phyloP scores from a whole-genome alignment of 2,113 vertebrate species.

The Oncorhynchus clarkii region DNA sequence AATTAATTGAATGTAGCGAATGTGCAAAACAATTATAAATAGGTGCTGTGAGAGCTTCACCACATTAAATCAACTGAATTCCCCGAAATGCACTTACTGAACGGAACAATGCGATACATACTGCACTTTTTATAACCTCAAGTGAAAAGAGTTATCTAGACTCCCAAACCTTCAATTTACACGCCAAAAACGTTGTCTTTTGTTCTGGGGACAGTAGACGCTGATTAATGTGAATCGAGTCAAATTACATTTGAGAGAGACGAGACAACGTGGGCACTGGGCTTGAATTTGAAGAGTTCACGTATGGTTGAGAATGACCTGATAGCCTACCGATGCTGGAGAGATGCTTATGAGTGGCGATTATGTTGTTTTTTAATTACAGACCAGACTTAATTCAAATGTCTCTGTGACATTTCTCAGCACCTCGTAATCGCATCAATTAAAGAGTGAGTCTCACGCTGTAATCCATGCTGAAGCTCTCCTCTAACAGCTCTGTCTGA shows the following conservation, averaged over 20 bases:
- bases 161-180: constrained; percentile 4
- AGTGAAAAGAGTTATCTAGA: not conserved
- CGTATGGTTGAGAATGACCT: constrained; percentile 48
- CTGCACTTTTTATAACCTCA: too few species aligned
- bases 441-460: not conserved
- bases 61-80: not conserved
- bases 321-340: constrained; percentile 32
- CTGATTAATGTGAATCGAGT: constrained; percentile 49
- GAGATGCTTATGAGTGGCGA: constrained; percentile 23
- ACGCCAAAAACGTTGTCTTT: constrained; percentile 28
- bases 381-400: not conserved
- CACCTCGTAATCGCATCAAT: constrained; percentile 2
- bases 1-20: too few species aligned
- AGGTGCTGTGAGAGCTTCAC: not conserved
- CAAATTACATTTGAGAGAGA: constrained; percentile 37
- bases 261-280: not conserved
- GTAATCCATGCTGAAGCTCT: not conserved
- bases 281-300: constrained; percentile 43
- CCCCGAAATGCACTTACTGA: not conserved
- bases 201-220: constrained; percentile 13
- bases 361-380: not conserved
- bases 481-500: constrained; percentile 7
- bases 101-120: not conserved
- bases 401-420: not conserved
- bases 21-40: too few species aligned